Percentiles rank a stretch among this genome's conserved stretches.
Conservation (phyloP, 2,888 invertebrate species). For the Sericinus montela region DNA sequence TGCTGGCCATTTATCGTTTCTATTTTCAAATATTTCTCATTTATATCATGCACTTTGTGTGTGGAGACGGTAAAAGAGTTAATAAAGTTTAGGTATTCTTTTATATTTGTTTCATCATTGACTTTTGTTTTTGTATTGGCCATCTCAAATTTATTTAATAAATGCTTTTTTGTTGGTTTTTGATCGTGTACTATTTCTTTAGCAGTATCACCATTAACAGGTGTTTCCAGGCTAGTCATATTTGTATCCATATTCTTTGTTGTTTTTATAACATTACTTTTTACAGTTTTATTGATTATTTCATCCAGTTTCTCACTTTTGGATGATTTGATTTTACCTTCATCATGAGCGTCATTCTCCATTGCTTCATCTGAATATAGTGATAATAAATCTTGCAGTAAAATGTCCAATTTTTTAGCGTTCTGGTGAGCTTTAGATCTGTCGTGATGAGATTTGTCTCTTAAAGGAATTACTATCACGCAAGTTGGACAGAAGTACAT, state of each 20-base stretch:
- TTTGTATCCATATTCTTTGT: too few species aligned
- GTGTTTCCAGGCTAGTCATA: neutral
- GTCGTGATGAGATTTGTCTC: neutral
- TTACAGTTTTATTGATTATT: too few species aligned
- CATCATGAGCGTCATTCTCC: neutral
- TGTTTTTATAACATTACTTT: neutral
- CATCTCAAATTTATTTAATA: too few species aligned
- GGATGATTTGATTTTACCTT: neutral
- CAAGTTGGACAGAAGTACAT: conserved; percentile 7
- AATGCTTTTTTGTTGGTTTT: neutral
- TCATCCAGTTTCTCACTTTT: neutral
- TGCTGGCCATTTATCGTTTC: neutral
- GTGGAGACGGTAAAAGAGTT: neutral
- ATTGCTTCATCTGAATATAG: neutral
- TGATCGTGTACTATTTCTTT: neutral
- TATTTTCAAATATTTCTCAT: neutral
- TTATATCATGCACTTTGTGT: neutral
- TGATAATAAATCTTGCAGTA: conserved; percentile 1
- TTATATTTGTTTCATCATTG: neutral
- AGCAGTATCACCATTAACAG: neutral
- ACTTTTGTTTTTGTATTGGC: neutral
- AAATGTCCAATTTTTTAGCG: conserved; percentile 1
- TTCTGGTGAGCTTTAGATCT: conserved; percentile 6
- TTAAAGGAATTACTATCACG: neutral
- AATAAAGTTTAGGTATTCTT: neutral